Percentiles rank a stretch among this genome's conserved stretches.
Evolutionary conservation across 2,797 vertebrate genomes (phyloP).

Genomic region (Loriculus beryllinus): DNA sequence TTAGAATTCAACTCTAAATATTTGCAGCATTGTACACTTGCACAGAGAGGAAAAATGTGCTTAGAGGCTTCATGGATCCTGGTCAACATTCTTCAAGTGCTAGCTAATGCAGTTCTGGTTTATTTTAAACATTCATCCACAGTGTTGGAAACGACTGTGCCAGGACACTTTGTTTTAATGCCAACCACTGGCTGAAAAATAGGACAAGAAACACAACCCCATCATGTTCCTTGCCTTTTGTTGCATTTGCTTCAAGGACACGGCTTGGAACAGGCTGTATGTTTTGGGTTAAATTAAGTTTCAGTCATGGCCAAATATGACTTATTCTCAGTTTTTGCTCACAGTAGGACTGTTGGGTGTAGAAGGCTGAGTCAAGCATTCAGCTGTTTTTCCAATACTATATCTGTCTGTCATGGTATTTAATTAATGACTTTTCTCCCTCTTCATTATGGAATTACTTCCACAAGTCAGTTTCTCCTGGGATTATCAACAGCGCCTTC

Average conservation of each 20-base stretch:
- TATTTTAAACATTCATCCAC: neutral
- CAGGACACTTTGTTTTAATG: neutral
- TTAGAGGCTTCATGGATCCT: neutral
- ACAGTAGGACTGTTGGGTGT: neutral
- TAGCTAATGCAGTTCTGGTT: neutral
- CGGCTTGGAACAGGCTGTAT: neutral
- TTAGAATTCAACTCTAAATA: neutral
- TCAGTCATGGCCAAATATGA: neutral
- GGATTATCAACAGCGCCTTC: neutral
- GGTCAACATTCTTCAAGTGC: neutral
- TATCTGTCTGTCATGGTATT: neutral
- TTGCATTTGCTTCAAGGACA: neutral
- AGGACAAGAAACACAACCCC: neutral
- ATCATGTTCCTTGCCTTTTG: fast-evolving
- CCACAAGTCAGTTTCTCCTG: neutral
- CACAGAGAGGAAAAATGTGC: neutral
- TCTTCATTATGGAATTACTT: neutral
- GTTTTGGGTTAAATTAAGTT: neutral
- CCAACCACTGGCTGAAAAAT: neutral
- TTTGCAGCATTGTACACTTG: neutral
- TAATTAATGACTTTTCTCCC: neutral
- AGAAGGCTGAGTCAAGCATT: neutral
- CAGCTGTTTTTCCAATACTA: neutral
- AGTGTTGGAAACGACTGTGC: fast-evolving
- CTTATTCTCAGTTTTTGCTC: neutral